A percentile compares a stretch with the other conserved stretches of the same genome.
Evolutionary conservation across 2,797 vertebrate genomes (phyloP).

Genomic region (Urophycis tenuis): DNA sequence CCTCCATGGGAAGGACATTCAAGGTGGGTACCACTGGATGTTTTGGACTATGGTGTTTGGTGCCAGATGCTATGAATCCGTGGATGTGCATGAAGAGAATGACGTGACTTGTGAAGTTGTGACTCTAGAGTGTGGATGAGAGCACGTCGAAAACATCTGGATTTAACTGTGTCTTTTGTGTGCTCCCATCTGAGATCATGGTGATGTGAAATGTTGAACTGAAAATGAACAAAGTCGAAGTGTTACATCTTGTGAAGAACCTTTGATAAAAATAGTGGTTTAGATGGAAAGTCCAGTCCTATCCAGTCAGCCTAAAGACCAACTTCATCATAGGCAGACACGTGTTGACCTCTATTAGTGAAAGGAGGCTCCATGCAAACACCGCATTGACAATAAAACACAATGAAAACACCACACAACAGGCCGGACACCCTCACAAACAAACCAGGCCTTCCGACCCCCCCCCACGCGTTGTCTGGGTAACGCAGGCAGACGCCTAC

Average conservation of each 20-base stretch:
- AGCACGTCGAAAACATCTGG: background rate
- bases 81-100: background rate
- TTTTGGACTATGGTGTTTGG: background rate
- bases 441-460: background rate
- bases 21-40: background rate
- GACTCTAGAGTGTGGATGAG: background rate
- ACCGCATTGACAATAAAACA: slow-evolving; percentile 30
- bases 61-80: background rate
- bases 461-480: background rate
- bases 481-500: slow-evolving; percentile 22
- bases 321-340: slow-evolving; percentile 34
- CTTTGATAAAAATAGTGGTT: background rate
- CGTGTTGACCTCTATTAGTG: slow-evolving; percentile 49
- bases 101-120: background rate
- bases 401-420: slow-evolving; percentile 12
- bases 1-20: background rate
- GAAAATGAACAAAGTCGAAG: background rate
- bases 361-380: slow-evolving; percentile 52
- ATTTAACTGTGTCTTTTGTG: background rate
- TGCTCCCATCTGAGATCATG: background rate
- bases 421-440: background rate
- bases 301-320: background rate
- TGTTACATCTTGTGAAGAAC: background rate
- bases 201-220: background rate
- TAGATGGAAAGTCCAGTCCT: background rate